Percentiles rank a stretch among this genome's conserved stretches.
These are phyloP conservation scores for Zoanthus sociatus DNA, from an alignment of 92 coral and sea anemone genomes.

Conservation along the genomic window DNA sequence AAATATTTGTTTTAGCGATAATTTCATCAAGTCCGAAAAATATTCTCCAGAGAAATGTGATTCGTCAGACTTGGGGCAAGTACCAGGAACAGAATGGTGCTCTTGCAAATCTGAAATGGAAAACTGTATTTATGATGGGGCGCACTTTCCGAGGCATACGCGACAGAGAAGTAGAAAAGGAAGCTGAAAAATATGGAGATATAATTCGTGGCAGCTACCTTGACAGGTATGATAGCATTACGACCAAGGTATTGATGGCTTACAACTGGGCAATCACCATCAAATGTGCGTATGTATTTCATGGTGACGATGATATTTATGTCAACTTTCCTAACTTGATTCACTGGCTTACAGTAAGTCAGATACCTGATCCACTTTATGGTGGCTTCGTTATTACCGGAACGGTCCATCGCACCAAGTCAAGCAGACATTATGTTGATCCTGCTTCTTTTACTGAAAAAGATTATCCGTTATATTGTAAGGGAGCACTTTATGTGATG, in stretches of 20 bases:
- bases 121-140: constrained; percentile 79
- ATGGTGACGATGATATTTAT: constrained; percentile 93
- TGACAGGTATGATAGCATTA: constrained; percentile 77
- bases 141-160: constrained; percentile 32
- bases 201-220: constrained; percentile 77
- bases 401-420: constrained; percentile 66
- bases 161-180: constrained; percentile 61
- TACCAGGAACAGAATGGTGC: constrained; percentile 5
- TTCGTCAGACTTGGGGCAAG: constrained; percentile 79
- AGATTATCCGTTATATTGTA: constrained; percentile 78
- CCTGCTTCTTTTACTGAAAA: constrained; percentile 61
- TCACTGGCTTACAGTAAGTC: constrained; percentile 68
- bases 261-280: constrained; percentile 85
- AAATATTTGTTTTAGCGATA: constrained; percentile 64
- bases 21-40: constrained; percentile 74
- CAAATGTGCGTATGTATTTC: constrained; percentile 70
- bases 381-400: constrained; percentile 79
- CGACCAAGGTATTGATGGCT: constrained; percentile 77
- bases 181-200: constrained; percentile 74
- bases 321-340: constrained; percentile 75
- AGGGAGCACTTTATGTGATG: constrained; percentile 78
- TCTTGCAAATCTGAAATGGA: constrained; percentile 36
- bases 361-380: constrained; percentile 57
- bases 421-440: constrained; percentile 79
- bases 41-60: constrained; percentile 59